Percentiles rank a stretch among this genome's conserved stretches.
Evolutionary conservation across 1,140 invertebrate species (phyloP).

Genomic region (Caenorhabditis inopinata): DNA sequence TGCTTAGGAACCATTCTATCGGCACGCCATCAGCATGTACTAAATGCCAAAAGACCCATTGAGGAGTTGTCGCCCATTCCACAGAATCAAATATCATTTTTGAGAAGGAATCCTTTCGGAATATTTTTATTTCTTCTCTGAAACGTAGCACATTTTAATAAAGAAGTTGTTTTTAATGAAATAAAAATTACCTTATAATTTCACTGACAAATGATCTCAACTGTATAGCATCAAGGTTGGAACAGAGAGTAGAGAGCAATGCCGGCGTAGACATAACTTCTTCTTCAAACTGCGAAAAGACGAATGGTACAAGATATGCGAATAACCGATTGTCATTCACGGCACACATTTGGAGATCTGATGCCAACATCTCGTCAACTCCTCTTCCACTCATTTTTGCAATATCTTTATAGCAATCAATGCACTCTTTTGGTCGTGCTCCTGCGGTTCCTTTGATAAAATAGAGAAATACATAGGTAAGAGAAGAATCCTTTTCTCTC

Average conservation of each 20-base stretch:
- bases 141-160: too few relatives aligned
- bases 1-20: constrained; percentile 25
- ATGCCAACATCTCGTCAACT: not conserved
- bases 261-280: not conserved
- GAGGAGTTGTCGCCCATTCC: constrained; percentile 20
- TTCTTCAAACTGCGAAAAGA: not conserved
- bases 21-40: constrained; percentile 39
- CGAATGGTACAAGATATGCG: constrained; percentile 15
- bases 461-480: constrained; percentile 18
- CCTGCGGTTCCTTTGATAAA: not conserved
- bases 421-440: not conserved
- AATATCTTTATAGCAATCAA: constrained; percentile 8
- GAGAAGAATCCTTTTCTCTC: constrained; percentile 17
- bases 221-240: not conserved
- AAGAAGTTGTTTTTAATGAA: not conserved
- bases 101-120: constrained; percentile 30
- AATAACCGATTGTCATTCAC: constrained; percentile 35
- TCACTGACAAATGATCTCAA: constrained; percentile 3
- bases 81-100: not conserved
- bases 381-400: not conserved
- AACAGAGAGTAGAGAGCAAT: not conserved
- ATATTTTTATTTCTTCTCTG: constrained; percentile 31
- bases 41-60: constrained; percentile 40
- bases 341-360: not conserved
- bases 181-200: not conserved